Evolutionary conservation across 1,140 invertebrate species (phyloP).

Genomic region (Ceratoteleas bidentatus): DNA sequence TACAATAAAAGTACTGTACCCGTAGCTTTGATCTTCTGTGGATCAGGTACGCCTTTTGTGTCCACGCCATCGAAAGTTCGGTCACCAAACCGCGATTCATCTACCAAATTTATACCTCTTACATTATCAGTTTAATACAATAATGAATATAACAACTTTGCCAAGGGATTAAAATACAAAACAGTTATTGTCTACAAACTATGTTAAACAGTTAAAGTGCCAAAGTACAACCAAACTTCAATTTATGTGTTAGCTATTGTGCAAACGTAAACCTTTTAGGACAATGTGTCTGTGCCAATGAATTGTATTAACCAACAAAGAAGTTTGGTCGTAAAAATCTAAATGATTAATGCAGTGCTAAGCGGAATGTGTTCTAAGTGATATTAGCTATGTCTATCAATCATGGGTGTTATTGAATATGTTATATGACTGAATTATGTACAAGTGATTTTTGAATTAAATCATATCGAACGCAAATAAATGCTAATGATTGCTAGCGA

Average conservation of each 20-base stretch:
- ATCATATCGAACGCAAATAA: neutral
- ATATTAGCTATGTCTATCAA: slow-evolving; percentile 31
- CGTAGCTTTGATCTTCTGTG: slow-evolving; percentile 48
- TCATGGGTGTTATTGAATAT: slow-evolving; percentile 15
- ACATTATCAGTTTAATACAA: neutral
- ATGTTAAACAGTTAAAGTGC: slow-evolving; percentile 18
- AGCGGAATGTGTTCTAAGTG: slow-evolving; percentile 32
- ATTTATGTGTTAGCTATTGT: neutral
- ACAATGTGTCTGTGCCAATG: neutral
- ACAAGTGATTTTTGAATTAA: neutral
- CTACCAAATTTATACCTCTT: slow-evolving; percentile 42
- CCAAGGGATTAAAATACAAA: slow-evolving; percentile 13
- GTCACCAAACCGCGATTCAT: slow-evolving; percentile 50
- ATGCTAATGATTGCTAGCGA: too few species aligned
- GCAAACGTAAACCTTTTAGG: neutral
- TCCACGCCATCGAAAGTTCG: slow-evolving; percentile 46
- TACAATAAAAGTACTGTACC: slow-evolving; percentile 47
- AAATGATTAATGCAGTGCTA: slow-evolving; percentile 42
- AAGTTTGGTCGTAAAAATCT: slow-evolving; percentile 42
- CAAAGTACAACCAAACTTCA: slow-evolving; percentile 46
- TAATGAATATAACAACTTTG: slow-evolving; percentile 13
- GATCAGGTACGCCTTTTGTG: slow-evolving; percentile 38
- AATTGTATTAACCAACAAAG: slow-evolving; percentile 1
- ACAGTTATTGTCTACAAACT: slow-evolving; percentile 20
- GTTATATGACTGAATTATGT: neutral